Conservation (phyloP, 2,888 invertebrate genomes). For the Calliscelio sp. region DNA sequence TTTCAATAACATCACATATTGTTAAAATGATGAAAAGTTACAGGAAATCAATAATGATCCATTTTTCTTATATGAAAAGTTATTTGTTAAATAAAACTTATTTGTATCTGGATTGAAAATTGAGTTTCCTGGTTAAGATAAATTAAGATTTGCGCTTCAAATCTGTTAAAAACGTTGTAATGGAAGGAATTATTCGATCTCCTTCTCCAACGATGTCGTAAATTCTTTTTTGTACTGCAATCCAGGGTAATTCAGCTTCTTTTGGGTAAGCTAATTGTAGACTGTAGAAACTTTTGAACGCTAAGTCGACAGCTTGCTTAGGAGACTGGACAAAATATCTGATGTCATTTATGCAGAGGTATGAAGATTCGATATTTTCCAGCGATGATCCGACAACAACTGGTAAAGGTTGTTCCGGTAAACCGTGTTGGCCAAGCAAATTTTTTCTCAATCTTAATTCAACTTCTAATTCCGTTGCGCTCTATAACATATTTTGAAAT, state of each 20-base stretch:
- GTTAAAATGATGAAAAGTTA: no score
- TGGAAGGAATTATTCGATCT: not conserved
- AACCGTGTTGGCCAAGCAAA: not conserved
- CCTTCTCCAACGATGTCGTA: not conserved
- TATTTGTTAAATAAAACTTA: no score
- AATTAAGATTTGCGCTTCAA: not conserved
- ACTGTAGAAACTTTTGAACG: slow-evolving; percentile 66
- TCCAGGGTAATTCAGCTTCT: slow-evolving; percentile 53
- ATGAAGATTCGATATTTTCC: slow-evolving; percentile 29
- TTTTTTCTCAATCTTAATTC: no score
- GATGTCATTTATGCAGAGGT: slow-evolving; percentile 60
- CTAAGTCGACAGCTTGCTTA: slow-evolving; percentile 46
- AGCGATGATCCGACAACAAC: slow-evolving; percentile 55
- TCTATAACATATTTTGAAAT: no score
- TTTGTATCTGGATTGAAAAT: no score
- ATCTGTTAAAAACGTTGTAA: slow-evolving; percentile 3
- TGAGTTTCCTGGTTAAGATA: no score
- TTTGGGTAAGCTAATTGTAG: slow-evolving; percentile 51
- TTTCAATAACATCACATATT: no score
- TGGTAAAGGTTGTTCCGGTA: slow-evolving; percentile 58
- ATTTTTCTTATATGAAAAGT: no score
- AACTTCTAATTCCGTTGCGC: no score
- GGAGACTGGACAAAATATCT: slow-evolving; percentile 32
- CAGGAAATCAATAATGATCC: no score
- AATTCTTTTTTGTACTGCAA: not conserved